Base-by-base conservation (phyloP, 2,888 invertebrate species). In the Anaspis maculata region DNA sequence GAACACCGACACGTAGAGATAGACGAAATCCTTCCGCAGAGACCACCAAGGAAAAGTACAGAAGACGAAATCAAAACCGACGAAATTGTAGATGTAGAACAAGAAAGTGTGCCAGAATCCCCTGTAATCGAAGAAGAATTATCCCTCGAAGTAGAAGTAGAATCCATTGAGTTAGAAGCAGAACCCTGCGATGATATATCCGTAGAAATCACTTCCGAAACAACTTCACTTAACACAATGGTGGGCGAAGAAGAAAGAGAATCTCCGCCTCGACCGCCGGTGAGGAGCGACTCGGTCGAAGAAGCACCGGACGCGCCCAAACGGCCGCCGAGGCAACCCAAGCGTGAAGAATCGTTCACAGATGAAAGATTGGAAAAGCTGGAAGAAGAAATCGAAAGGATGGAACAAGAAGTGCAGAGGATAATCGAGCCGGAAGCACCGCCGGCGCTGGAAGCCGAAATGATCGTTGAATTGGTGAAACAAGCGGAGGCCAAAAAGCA, bases 321-420 rank as follows among this genome's bases (percentile, higher is more conserved):
- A n/a, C n/a, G n/a, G n/a, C n/a, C n/a, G n/a, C n/a, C n/a, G n/a
- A n/a, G n/a, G n/a, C n/a, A 19, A 19, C 19, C 9, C 19, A 19
- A 19, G 19, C n/a, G n/a, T n/a, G n/a, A n/a, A n/a, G n/a, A n/a
- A n/a, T 19, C 19, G 5, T 19, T 19, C 5, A 19, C 19, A 19
- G 19, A n/a, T n/a, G n/a, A n/a, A n/a, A n/a, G 66, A 68, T 5
- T 69, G 10, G 29, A 32, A 11, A 36, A 41, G 32, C 5, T 70
- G 3, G 69, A 68, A 39, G 52, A 71, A 27, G 65, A 68, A 25
- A 21, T 19, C n/a, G 5, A 5, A 13, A 32, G 12, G 25, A 14
- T 25, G 13, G 19, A 6, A 22, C 22, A 9, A 19, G 29, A 10
- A 9, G 29, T 19, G 19, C 5, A 19, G 19, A 6, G 5, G 19